These are phyloP conservation scores for Chironomus striatipennis DNA, from an alignment of 1,140 invertebrate genomes.

Conservation along the genomic window DNA sequence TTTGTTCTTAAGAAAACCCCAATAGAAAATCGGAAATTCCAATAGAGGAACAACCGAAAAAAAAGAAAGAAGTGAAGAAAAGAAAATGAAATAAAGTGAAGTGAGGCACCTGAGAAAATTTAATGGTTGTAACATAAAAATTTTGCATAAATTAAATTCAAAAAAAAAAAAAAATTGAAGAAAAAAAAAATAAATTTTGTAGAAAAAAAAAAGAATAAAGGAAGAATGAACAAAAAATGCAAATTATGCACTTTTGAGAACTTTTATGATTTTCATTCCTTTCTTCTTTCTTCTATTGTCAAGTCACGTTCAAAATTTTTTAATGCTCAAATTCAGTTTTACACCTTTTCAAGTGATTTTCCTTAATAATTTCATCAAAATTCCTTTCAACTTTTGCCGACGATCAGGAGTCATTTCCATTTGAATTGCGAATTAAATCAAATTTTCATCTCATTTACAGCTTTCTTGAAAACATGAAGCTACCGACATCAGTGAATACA, in stretches of 20 bases:
- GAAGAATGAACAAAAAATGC: too few species aligned
- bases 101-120: neutral
- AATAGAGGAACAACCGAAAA: neutral
- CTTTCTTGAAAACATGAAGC: constrained; percentile 57
- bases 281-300: neutral
- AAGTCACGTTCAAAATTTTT: neutral
- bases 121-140: neutral
- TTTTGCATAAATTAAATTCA: constrained; percentile 12
- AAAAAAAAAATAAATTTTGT: too few species aligned
- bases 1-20: neutral
- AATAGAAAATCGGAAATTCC: neutral
- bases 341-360: constrained; percentile 18
- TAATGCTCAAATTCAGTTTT: neutral
- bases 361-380: neutral
- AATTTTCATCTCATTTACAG: constrained; percentile 38
- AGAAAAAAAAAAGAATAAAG: too few species aligned
- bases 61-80: neutral
- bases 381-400: neutral
- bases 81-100: too few species aligned
- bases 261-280: neutral
- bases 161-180: neutral
- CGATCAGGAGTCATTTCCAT: neutral
- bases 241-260: too few species aligned
- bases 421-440: constrained; percentile 16
- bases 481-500: constrained; percentile 41